Percentiles rank a stretch among this genome's conserved stretches.
phyloP scores from a whole-genome alignment of 2,888 invertebrate species.

The Boloria selene region DNA sequence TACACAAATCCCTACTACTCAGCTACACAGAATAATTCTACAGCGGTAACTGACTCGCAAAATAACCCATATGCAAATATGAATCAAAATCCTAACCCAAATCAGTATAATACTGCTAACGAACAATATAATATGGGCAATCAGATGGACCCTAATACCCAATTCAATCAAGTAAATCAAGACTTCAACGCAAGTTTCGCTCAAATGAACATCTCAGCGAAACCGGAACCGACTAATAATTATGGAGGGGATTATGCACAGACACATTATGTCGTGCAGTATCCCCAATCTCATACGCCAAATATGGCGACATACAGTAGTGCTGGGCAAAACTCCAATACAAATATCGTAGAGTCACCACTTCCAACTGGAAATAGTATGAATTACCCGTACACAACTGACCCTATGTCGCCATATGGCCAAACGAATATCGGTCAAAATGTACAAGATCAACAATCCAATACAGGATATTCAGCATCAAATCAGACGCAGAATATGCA shows the following conservation, averaged over 20 bases:
- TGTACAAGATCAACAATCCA: slow-evolving; percentile 24
- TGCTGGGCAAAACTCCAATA: slow-evolving; percentile 56
- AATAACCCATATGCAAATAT: slow-evolving; percentile 47
- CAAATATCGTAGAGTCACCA: slow-evolving; percentile 57
- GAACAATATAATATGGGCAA: slow-evolving; percentile 49
- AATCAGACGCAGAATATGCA: slow-evolving; percentile 15
- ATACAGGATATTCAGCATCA: slow-evolving; percentile 35
- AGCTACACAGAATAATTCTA: slow-evolving; percentile 58
- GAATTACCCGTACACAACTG: slow-evolving; percentile 59
- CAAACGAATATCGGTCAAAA: slow-evolving; percentile 38
- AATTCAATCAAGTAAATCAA: slow-evolving; percentile 45
- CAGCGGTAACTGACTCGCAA: slow-evolving; percentile 63
- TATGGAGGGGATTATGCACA: slow-evolving; percentile 62
- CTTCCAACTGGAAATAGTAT: slow-evolving; percentile 56
- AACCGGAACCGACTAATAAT: slow-evolving; percentile 48
- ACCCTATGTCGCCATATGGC: slow-evolving; percentile 43
- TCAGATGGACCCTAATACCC: slow-evolving; percentile 50
- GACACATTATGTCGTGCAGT: slow-evolving; percentile 66
- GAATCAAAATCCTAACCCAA: slow-evolving; percentile 43
- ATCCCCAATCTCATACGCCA: slow-evolving; percentile 54
- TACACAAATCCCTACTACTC: slow-evolving; percentile 68
- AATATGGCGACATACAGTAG: slow-evolving; percentile 63
- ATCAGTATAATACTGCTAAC: slow-evolving; percentile 44
- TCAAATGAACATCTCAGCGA: slow-evolving; percentile 65
- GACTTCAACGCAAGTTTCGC: slow-evolving; percentile 64